These are phyloP conservation scores for Melanargia galathea DNA, from an alignment of 2,888 invertebrate species.

Conservation along the genomic window DNA sequence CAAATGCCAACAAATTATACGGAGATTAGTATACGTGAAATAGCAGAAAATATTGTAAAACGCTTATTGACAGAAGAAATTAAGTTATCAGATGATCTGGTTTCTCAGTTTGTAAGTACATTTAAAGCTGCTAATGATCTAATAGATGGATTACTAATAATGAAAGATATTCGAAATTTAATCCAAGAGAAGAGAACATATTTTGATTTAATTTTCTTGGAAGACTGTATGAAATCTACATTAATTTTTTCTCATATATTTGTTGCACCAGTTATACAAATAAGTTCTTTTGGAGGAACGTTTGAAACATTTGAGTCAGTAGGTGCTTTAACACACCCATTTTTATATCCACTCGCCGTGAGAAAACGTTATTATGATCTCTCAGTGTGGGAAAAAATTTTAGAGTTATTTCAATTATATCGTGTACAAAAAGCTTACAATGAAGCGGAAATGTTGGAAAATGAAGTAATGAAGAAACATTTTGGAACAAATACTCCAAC, in stretches of 20 bases:
- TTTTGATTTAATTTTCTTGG: slow-evolving; percentile 40
- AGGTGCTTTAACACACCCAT: slow-evolving; percentile 39
- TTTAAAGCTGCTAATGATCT: slow-evolving; percentile 4
- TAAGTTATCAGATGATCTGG: slow-evolving; percentile 3
- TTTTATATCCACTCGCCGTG: slow-evolving; percentile 35
- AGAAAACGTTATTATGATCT: slow-evolving; percentile 39
- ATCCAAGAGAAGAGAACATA: slow-evolving; percentile 36
- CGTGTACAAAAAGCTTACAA: slow-evolving; percentile 14
- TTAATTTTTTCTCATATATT: slow-evolving; percentile 38
- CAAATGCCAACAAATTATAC: slow-evolving; percentile 56
- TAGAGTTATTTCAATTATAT: slow-evolving; percentile 26
- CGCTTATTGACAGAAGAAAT: not conserved
- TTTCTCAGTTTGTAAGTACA: not conserved
- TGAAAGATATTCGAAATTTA: slow-evolving; percentile 41
- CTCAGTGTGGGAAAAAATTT: slow-evolving; percentile 42
- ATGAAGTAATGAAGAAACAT: slow-evolving; percentile 32
- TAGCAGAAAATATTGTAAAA: slow-evolving; percentile 49
- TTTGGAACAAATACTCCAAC: slow-evolving; percentile 36
- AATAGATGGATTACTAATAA: slow-evolving; percentile 42
- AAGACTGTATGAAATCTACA: slow-evolving; percentile 29
- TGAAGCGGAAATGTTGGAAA: slow-evolving; percentile 24
- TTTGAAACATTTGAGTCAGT: slow-evolving; percentile 31
- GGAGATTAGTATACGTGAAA: slow-evolving; percentile 63
- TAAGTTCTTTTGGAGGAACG: slow-evolving; percentile 39
- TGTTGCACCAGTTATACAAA: slow-evolving; percentile 39